phyloP scores from a whole-genome alignment of 2,888 invertebrate genomes.

The Dynastes hyllus region DNA sequence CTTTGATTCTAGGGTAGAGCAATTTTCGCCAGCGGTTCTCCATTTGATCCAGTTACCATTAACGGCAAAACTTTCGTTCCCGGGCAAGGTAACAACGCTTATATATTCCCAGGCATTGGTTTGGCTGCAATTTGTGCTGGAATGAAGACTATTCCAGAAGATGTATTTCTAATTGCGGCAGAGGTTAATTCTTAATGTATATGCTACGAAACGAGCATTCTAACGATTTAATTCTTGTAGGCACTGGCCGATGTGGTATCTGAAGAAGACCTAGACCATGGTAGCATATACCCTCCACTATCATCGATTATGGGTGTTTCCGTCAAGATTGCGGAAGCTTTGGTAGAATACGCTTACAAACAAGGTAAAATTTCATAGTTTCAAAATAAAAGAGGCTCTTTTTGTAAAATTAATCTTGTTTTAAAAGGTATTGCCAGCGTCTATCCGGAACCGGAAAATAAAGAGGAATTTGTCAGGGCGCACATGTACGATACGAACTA shows the following conservation, averaged over 20 bases:
- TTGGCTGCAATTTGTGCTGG: constrained; percentile 93
- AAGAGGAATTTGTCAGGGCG: constrained; percentile 82
- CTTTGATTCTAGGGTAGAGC: constrained; percentile 82
- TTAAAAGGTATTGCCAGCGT: constrained; percentile 84
- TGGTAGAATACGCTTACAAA: constrained; percentile 88
- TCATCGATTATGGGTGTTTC: constrained; percentile 89
- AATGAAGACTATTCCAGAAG: constrained; percentile 91
- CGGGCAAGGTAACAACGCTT: constrained; percentile 98
- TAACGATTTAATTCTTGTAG: constrained; percentile 68
- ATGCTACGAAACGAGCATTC: background rate
- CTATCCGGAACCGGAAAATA: constrained; percentile 83
- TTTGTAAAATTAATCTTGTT: background rate
- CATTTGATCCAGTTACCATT: constrained; percentile 89
- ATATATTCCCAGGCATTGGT: constrained; percentile 97
- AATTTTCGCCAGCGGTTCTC: constrained; percentile 97
- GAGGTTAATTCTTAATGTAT: constrained; percentile 73
- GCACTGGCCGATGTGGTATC: constrained; percentile 87
- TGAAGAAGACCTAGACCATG: constrained; percentile 85
- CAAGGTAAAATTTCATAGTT: constrained; percentile 73
- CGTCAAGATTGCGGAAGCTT: constrained; percentile 85
- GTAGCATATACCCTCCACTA: constrained; percentile 95
- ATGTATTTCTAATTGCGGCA: constrained; percentile 93
- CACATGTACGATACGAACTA: constrained; percentile 88
- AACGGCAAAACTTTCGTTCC: constrained; percentile 88
- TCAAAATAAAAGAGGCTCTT: too few relatives aligned